A percentile compares a stretch with the other conserved stretches of the same genome.
Conservation (phyloP, 2,797 vertebrate genomes). For the Epinephelus awoara region DNA sequence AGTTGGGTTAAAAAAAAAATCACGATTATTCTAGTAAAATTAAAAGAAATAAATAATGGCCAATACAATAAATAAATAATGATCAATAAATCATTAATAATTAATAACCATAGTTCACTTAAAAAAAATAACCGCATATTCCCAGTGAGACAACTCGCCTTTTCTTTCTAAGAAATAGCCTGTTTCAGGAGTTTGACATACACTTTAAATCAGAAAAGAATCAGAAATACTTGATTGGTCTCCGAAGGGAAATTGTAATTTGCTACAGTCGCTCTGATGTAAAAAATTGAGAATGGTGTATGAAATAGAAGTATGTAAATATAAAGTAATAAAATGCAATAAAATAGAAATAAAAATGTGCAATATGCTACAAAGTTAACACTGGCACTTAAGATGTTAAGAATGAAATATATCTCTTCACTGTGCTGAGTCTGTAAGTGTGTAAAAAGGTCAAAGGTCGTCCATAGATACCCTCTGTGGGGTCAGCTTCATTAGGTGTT, state of each 20-base stretch:
- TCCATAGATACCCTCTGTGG: conserved; percentile 56
- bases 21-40: background rate
- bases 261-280: too few relatives aligned
- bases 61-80: background rate
- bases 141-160: conserved; percentile 21
- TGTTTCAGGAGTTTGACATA: conserved; percentile 44
- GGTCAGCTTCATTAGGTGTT: conserved; percentile 74
- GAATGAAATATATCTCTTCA: too few relatives aligned
- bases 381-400: too few relatives aligned
- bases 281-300: too few relatives aligned
- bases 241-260: too few relatives aligned
- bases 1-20: background rate
- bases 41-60: background rate
- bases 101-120: conserved; percentile 15
- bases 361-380: too few relatives aligned
- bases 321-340: too few relatives aligned
- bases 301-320: too few relatives aligned
- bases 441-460: conserved; percentile 63
- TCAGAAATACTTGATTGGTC: too few relatives aligned
- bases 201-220: conserved; percentile 32
- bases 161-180: conserved; percentile 49
- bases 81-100: conserved; percentile 9
- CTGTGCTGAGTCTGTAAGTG: too few relatives aligned
- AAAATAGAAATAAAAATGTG: too few relatives aligned
- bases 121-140: conserved; percentile 28